phyloP scores from a whole-genome alignment of 2,797 vertebrate genomes.

The Alosa sapidissima region DNA sequence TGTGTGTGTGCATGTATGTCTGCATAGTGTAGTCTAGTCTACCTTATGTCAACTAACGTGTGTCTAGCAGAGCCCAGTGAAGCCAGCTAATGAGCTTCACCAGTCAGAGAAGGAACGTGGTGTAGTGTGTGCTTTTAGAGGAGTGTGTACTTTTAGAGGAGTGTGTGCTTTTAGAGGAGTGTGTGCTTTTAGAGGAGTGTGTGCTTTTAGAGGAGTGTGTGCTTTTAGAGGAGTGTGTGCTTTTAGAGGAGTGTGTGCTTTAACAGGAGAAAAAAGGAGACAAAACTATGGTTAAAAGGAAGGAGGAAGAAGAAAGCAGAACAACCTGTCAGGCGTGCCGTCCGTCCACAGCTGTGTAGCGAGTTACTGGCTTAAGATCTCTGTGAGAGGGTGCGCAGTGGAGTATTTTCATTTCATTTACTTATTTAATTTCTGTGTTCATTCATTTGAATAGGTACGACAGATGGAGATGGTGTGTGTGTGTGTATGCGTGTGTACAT shows the following conservation, averaged over 20 bases:
- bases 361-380: not conserved
- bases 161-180: too few relatives aligned
- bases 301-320: not conserved
- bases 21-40: not conserved
- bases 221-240: too few relatives aligned
- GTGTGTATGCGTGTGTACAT: not conserved
- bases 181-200: too few relatives aligned
- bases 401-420: not conserved
- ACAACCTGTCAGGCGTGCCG: not conserved
- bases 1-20: not conserved
- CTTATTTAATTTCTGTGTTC: not conserved
- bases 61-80: not conserved
- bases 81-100: not conserved
- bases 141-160: not conserved
- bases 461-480: constrained; percentile 13
- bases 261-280: constrained; percentile 5
- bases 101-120: not conserved
- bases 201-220: not conserved
- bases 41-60: not conserved
- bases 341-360: too few relatives aligned
- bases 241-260: too few relatives aligned
- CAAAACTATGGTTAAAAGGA: not conserved
- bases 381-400: not conserved
- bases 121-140: not conserved
- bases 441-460: not conserved